Evolutionary conservation across 2,888 invertebrate species (phyloP).

Genomic region (Torymus texanus): DNA sequence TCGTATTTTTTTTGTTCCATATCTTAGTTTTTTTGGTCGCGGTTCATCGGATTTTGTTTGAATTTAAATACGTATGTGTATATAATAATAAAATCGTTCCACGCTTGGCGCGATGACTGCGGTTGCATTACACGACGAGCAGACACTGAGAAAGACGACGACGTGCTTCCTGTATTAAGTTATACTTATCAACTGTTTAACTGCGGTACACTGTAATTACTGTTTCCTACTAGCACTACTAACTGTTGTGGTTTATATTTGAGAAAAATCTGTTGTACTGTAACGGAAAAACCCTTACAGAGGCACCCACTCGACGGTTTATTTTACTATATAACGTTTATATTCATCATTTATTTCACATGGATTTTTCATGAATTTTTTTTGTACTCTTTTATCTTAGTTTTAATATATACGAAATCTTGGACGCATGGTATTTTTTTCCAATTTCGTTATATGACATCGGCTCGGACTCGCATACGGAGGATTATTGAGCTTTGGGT

Average conservation of each 20-base stretch:
- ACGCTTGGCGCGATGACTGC: slow-evolving; percentile 57
- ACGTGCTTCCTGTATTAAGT: slow-evolving; percentile 67
- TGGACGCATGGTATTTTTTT: too few relatives aligned
- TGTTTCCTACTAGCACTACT: slow-evolving; percentile 74
- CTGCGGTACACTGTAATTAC: slow-evolving; percentile 69
- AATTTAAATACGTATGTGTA: slow-evolving; percentile 4
- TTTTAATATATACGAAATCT: slow-evolving; percentile 7
- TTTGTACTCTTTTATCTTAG: background rate
- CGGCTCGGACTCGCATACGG: slow-evolving; percentile 72
- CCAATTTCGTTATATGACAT: slow-evolving; percentile 54
- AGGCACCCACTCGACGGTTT: slow-evolving; percentile 72
- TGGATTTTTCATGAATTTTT: background rate
- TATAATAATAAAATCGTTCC: slow-evolving; percentile 49
- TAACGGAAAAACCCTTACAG: slow-evolving; percentile 75
- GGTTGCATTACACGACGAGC: slow-evolving; percentile 66
- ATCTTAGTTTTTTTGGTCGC: slow-evolving; percentile 6
- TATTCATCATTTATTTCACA: background rate
- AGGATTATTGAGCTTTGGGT: slow-evolving; percentile 61
- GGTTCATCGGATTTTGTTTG: slow-evolving; percentile 20
- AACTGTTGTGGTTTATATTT: slow-evolving; percentile 74
- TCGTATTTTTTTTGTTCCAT: background rate
- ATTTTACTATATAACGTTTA: background rate
- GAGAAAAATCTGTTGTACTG: slow-evolving; percentile 73
- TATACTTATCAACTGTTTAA: slow-evolving; percentile 57
- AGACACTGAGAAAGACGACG: slow-evolving; percentile 71